Conservation (phyloP, 2,797 vertebrate species). For the Salarias fasciatus region DNA sequence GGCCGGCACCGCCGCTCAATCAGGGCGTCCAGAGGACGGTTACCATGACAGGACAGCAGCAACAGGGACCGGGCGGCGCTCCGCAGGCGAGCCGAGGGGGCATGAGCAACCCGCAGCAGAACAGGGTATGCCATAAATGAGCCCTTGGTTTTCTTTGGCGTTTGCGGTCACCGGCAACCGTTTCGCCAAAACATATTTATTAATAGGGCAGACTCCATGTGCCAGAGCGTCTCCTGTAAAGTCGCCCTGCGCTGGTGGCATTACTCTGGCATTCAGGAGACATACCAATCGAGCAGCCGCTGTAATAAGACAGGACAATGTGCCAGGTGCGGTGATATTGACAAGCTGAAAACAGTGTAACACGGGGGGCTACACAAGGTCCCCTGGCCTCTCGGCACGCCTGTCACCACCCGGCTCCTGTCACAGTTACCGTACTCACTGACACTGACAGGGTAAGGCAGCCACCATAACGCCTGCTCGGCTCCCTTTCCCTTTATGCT, state of each 20-base stretch:
- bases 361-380: constrained; percentile 73
- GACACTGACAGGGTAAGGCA: constrained; percentile 75
- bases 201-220: constrained; percentile 20
- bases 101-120: constrained; percentile 80
- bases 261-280: constrained; percentile 55
- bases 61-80: constrained; percentile 70
- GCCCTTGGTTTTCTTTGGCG: neutral
- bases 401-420: constrained; percentile 78
- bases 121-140: constrained; percentile 77
- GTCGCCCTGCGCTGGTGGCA: constrained; percentile 43
- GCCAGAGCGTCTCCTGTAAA: constrained; percentile 51
- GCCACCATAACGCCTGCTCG: constrained; percentile 70
- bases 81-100: constrained; percentile 80
- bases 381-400: constrained; percentile 77
- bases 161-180: constrained; percentile 12
- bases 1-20: constrained; percentile 67
- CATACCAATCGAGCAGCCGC: constrained; percentile 55
- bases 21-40: constrained; percentile 89
- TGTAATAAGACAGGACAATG: constrained; percentile 75
- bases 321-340: constrained; percentile 78
- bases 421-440: constrained; percentile 66
- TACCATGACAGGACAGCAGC: constrained; percentile 83
- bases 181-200: constrained; percentile 36
- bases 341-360: constrained; percentile 71
- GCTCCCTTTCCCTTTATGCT: constrained; percentile 63